Evolutionary conservation across 2,888 invertebrate genomes (phyloP), one percentile per base, ranked within the genome.

Genomic region (Gibbula magus): DNA sequence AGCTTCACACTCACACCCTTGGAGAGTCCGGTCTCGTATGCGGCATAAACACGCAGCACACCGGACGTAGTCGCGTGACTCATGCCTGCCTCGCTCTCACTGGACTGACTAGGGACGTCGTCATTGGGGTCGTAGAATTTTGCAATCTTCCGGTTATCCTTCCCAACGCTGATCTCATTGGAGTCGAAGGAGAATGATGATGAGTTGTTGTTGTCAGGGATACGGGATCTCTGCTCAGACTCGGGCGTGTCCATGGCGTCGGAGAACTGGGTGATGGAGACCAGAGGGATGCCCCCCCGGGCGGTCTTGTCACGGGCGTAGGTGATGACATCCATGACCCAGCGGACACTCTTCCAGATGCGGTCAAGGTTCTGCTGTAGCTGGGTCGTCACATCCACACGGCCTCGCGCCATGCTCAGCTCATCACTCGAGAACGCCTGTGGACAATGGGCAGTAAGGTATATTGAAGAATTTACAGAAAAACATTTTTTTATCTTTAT

Each of bases 261-360:
- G 20, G 67, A 73, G 66, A 75, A 61, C 39, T 81, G 81, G n/a
- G 82, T 86, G 25, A 93, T 84, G 13, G 87, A 85, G 61, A 88
- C 86, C 18, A 93, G 87, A 5, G 92, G 92, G 67, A 94, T 90
- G 32, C 94, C 93, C 45, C 89, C 90, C 1, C 84, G 84, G 51
- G 87, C 83, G 45, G 86, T 89, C 79, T 96, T 95, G 90, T 99
- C 99, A 82, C 99, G 95, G 0, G 99, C 98, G 91, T 97, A 97
- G 0, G 97, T 96, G 78, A 99, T 97, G 7, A 98, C 96, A 91
- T 99, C 98, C 95, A 98, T 97, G 25, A 99, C 95, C 99, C 99
- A 99, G 22, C 99, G 95, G 66, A 97, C 96, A 25, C 96, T 96
- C 91, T 97, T 97, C 99, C 99, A 99, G 2, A 97, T 95, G 0